phyloP scores from a whole-genome alignment of 2,113 vertebrate species.

The Calonectris borealis region DNA sequence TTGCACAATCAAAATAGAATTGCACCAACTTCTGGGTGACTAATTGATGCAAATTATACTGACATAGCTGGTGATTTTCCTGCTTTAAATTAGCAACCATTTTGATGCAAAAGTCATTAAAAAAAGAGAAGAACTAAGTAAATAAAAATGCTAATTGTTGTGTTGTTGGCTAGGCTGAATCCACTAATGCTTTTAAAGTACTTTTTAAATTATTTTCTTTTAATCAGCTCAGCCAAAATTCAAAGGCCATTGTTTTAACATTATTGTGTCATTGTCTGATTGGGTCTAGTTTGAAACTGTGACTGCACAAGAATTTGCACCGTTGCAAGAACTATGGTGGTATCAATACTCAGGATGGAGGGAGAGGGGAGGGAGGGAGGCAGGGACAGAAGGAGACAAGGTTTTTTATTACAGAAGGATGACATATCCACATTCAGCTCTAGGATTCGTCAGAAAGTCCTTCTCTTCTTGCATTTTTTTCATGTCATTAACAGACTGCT shows the following conservation, averaged over 20 bases:
- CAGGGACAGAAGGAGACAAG: neutral
- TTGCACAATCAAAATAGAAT: conserved; percentile 6
- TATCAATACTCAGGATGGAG: neutral
- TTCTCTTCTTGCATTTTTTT: neutral
- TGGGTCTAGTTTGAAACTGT: neutral
- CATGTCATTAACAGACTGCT: neutral
- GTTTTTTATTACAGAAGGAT: neutral
- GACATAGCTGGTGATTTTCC: neutral
- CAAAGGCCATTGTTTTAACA: neutral
- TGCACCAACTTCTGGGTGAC: conserved; percentile 9
- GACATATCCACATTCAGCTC: neutral
- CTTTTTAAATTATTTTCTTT: neutral
- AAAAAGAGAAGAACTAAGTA: neutral
- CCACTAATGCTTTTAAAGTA: neutral
- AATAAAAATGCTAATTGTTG: neutral
- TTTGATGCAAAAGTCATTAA: neutral
- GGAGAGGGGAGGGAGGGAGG: neutral
- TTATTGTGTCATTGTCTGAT: neutral
- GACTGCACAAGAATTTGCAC: neutral
- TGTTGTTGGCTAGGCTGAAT: neutral
- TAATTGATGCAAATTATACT: conserved; percentile 48
- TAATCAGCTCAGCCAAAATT: neutral
- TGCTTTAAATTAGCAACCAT: neutral
- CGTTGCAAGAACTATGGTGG: neutral
- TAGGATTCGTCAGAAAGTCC: neutral